Evolutionary conservation across 92 coral and sea anemone species (phyloP).

Genomic region (Anthopleura xanthogrammica): DNA sequence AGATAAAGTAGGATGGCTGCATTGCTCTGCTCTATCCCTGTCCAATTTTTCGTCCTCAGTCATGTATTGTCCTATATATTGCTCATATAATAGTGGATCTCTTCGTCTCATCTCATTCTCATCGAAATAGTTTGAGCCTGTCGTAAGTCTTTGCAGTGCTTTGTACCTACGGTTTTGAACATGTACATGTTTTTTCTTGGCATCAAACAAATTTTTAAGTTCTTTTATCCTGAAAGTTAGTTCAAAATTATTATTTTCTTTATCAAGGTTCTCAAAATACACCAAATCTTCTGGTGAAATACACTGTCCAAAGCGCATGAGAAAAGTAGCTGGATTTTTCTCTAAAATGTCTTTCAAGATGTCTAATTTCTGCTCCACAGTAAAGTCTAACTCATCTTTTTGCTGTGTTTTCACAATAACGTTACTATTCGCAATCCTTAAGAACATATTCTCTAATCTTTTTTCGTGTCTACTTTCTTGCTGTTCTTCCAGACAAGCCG

Average conservation of each 20-base stretch:
- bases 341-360: slow-evolving; percentile 62
- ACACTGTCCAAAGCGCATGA: slow-evolving; percentile 81
- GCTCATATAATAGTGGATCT: slow-evolving; percentile 80
- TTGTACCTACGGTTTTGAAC: slow-evolving; percentile 86
- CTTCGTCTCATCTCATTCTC: slow-evolving; percentile 81
- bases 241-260: slow-evolving; percentile 49
- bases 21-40: slow-evolving; percentile 61
- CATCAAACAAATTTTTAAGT: slow-evolving; percentile 58
- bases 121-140: slow-evolving; percentile 66
- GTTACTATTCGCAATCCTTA: slow-evolving; percentile 61
- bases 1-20: slow-evolving; percentile 63
- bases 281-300: slow-evolving; percentile 62
- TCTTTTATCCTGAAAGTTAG: slow-evolving; percentile 61
- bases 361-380: slow-evolving; percentile 62
- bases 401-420: slow-evolving; percentile 78
- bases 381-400: slow-evolving; percentile 77
- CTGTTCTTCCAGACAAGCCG: slow-evolving; percentile 34
- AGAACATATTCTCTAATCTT: slow-evolving; percentile 52
- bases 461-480: background rate
- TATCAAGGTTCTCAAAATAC: slow-evolving; percentile 58
- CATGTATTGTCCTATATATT: slow-evolving; percentile 86
- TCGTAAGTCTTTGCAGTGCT: slow-evolving; percentile 70
- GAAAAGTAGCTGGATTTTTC: slow-evolving; percentile 65
- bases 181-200: slow-evolving; percentile 50
- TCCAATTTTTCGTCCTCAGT: slow-evolving; percentile 81